Evolutionary conservation across 2,797 vertebrate genomes (phyloP).

Genomic region (Pipistrellus pygmaeus): DNA sequence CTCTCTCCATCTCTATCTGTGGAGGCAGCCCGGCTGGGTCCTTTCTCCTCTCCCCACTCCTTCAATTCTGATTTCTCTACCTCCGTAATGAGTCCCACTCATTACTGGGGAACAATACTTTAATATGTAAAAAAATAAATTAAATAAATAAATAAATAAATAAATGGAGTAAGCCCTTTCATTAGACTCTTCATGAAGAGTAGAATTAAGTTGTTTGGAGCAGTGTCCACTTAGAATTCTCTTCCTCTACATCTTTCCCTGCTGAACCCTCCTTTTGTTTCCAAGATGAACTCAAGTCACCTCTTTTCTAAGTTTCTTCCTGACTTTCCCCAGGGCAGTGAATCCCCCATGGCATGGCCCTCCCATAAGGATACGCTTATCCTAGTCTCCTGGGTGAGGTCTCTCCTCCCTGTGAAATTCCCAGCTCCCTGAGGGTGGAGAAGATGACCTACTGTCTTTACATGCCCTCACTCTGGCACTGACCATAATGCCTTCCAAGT

Average conservation of each 20-base stretch:
- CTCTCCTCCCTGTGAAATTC: background rate
- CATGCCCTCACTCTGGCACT: background rate
- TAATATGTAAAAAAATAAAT: too few relatives aligned
- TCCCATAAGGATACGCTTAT: background rate
- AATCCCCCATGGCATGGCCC: background rate
- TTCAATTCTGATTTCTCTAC: too few relatives aligned
- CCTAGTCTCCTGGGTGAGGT: background rate
- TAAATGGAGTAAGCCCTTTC: background rate
- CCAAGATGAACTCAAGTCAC: background rate
- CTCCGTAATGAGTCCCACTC: too few relatives aligned
- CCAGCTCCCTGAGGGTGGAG: background rate
- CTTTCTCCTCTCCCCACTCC: too few relatives aligned
- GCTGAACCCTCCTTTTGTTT: background rate
- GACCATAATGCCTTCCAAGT: background rate
- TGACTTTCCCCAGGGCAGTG: background rate
- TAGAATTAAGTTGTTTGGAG: background rate
- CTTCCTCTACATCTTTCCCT: background rate
- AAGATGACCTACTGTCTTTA: background rate
- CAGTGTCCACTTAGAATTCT: background rate
- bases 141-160: background rate
- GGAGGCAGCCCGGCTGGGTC: too few relatives aligned
- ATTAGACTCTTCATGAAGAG: background rate
- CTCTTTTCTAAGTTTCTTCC: background rate
- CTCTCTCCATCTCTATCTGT: too few relatives aligned
- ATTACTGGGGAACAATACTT: too few relatives aligned